Evolutionary conservation across 1,140 invertebrate genomes (phyloP).

Genomic region (Akabosia matsudoensis): DNA sequence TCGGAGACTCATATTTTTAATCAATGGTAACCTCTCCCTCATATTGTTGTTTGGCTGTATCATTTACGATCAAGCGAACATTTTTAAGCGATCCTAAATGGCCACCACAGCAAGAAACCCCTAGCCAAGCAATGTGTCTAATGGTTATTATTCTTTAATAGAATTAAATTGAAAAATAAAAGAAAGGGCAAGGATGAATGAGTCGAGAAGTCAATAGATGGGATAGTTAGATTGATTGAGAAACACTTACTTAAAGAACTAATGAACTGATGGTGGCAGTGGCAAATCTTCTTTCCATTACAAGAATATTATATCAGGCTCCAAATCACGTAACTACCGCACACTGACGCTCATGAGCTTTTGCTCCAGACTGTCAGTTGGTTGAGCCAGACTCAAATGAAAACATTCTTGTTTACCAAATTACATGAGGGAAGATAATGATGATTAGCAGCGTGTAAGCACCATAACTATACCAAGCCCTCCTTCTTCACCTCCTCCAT

Average conservation of each 20-base stretch:
- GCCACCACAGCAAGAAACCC: too few relatives aligned
- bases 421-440: neutral
- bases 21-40: neutral
- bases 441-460: neutral
- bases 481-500: neutral
- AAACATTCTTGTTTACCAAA: neutral
- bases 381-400: neutral
- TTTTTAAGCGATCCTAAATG: too few relatives aligned
- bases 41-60: neutral
- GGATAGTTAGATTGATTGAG: neutral
- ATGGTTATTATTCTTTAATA: conserved; percentile 7
- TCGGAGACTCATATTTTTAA: neutral
- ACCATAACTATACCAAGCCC: neutral
- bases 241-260: neutral
- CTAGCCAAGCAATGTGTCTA: too few relatives aligned
- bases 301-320: neutral
- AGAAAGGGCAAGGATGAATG: neutral
- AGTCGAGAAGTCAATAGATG: neutral
- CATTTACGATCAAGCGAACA: neutral
- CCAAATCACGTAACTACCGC: too few relatives aligned
- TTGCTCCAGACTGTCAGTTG: too few relatives aligned
- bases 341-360: too few relatives aligned
- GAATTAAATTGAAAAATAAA: conserved; percentile 14
- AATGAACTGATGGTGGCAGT: neutral
- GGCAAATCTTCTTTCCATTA: neutral